Evolutionary conservation across 2,888 invertebrate species (phyloP).

Genomic region (Epirrhoe tristata): DNA sequence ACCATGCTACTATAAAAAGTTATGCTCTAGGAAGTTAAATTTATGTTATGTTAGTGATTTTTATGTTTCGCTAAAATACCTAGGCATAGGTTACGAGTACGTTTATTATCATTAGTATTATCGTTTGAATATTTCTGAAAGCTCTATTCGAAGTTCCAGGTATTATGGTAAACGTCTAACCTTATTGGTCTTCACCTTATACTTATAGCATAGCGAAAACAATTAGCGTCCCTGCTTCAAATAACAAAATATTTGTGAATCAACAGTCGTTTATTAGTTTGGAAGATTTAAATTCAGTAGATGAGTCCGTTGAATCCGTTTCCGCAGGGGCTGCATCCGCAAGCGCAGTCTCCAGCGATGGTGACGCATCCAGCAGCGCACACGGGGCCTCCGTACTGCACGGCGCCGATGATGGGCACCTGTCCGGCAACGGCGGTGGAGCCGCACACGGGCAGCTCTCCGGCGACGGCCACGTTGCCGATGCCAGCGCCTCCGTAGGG

Average conservation of each 20-base stretch:
- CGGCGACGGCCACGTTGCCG: slow-evolving; percentile 47
- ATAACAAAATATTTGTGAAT: neutral
- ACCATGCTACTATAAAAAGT: no score
- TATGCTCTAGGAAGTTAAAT: no score
- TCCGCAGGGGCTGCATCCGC: slow-evolving; percentile 17
- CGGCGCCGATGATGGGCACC: slow-evolving; percentile 56
- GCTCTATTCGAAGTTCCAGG: no score
- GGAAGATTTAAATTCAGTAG: slow-evolving; percentile 1
- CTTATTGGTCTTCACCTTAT: no score
- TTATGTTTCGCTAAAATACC: no score
- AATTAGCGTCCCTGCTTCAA: no score
- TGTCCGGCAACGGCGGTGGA: slow-evolving; percentile 49
- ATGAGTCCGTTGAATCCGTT: neutral
- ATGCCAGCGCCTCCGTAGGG: slow-evolving; percentile 45
- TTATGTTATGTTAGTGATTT: no score
- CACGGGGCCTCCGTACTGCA: slow-evolving; percentile 52
- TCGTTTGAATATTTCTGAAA: no score
- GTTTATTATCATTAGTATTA: no score
- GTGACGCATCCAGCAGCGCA: slow-evolving; percentile 52
- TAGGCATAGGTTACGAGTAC: no score
- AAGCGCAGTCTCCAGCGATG: slow-evolving; percentile 49
- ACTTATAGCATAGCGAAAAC: no score
- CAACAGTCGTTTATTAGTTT: neutral
- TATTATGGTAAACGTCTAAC: no score
- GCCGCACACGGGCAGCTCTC: slow-evolving; percentile 50